phyloP scores from a whole-genome alignment of 2,888 invertebrate genomes.

The Reticulitermes lucifugus region DNA sequence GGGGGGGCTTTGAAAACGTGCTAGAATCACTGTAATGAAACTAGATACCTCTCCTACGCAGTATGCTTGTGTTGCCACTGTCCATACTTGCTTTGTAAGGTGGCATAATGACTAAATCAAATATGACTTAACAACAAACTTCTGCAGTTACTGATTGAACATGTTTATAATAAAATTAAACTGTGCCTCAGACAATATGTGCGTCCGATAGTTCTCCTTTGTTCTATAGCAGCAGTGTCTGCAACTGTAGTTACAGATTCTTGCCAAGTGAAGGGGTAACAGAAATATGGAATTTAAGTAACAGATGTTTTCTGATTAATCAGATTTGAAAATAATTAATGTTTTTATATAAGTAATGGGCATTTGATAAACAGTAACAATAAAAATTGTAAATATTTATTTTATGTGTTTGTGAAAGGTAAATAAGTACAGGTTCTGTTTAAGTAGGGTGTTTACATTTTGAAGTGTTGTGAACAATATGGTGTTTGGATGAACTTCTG shows the following conservation, averaged over 20 bases:
- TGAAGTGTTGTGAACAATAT: conserved; percentile 3
- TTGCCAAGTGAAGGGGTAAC: not conserved
- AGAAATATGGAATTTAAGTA: not conserved
- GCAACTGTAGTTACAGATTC: not conserved
- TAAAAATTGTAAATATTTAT: conserved; percentile 46
- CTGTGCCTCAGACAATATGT: conserved; percentile 15
- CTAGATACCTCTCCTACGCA: too few species aligned
- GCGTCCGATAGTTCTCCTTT: not conserved
- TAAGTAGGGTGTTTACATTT: conserved; percentile 1
- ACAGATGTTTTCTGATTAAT: not conserved
- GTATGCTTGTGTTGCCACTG: too few species aligned
- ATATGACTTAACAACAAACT: too few species aligned
- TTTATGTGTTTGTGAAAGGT: conserved; percentile 38
- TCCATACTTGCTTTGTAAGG: too few species aligned
- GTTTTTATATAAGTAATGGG: conserved; percentile 35
- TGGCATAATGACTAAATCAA: too few species aligned
- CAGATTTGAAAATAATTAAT: conserved; percentile 10
- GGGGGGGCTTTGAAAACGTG: too few species aligned
- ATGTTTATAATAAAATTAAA: not conserved
- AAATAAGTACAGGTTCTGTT: conserved; percentile 29
- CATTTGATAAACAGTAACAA: conserved; percentile 16
- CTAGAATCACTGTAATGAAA: too few species aligned
- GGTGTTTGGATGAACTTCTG: not conserved
- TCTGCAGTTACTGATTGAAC: too few species aligned
- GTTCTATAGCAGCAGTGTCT: not conserved